Base-by-base conservation (phyloP, 2,113 vertebrate genomes). In the Hippocampus comes region DNA sequence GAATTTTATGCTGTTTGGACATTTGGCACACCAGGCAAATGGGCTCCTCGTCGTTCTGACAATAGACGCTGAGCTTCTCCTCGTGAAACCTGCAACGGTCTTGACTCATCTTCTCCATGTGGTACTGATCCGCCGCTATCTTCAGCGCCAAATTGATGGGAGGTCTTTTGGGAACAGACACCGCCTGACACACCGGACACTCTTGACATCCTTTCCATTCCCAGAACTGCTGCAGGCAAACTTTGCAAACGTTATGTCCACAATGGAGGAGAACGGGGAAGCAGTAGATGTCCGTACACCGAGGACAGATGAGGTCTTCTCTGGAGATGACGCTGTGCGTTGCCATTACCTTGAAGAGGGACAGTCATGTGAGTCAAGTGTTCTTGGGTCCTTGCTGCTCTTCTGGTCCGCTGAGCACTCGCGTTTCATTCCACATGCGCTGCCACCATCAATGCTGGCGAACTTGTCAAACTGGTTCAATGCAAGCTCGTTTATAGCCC, bases 121-220 rank as follows among this genome's bases (percentile, higher is more conserved):
- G 80, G 72, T 83, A 84, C 8, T 70, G 1, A 5, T 91, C 88
- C 5, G 80, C 71, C 7, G 84, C 76, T 66, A 86, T 80, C 82
- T 90, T 90, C 34, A 92, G 86, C 0, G 42, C 23, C 68, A 89
- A 30, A 57, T 91, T 89, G 73, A 91, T 82, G n/a, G 92, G 79
- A 78, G 91, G 91, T 64, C 80, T 86, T 68, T 42, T 66, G 10
- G 60, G 69, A 53, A 18, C 15, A 20, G 78, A 83, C 81, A 74
- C 56, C 0, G 6, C 4, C 27, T 49, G 38, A 68, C 88, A 91
- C 76, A 91, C 78, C 0, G 88, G 89, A 67, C 90, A 92, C 80
- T 84, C 76, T 42, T 64, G 79, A 63, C 63, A 73, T 72, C 77
- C 78, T 69, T 83, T 90, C 73, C 61, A 71, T 70, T 90, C 82